Percentiles rank a stretch among this genome's conserved stretches.
Evolutionary conservation across 2,888 invertebrate genomes (phyloP).

Genomic region (Lutraria lutraria): DNA sequence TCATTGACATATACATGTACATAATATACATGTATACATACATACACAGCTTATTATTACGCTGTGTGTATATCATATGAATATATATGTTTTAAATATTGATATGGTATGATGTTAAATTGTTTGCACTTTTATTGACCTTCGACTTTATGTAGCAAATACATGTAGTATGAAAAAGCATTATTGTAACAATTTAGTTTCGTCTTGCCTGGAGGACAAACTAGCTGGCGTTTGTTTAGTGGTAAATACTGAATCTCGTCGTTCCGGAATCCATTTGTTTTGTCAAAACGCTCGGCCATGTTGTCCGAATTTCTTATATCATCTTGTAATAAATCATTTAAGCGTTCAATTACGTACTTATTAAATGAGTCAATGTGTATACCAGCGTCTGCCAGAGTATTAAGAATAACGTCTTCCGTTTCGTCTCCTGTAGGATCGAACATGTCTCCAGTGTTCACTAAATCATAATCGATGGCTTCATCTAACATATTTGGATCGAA

Average conservation of each 20-base stretch:
- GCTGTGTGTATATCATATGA: neutral
- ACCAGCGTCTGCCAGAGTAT: neutral
- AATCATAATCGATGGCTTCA: neutral
- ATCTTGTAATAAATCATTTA: neutral
- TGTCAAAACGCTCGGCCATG: neutral
- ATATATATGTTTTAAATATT: neutral
- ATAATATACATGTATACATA: neutral
- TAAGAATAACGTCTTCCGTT: neutral
- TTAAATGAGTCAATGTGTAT: neutral
- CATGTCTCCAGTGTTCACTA: neutral
- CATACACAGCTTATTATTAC: neutral
- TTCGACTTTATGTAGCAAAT: constrained; percentile 50
- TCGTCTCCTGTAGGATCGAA: neutral
- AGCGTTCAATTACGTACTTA: neutral
- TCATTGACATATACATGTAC: neutral
- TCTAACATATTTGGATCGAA: neutral
- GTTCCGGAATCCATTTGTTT: neutral
- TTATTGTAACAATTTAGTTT: constrained; percentile 61
- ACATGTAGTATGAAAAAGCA: constrained; percentile 62
- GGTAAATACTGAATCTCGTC: neutral
- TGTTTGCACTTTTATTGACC: constrained; percentile 35
- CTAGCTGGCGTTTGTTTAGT: constrained; percentile 48
- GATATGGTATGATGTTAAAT: neutral
- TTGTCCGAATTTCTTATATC: neutral
- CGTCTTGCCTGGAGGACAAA: constrained; percentile 58